Conservation (phyloP, 2,797 vertebrate genomes). For the Microhierax caerulescens region DNA sequence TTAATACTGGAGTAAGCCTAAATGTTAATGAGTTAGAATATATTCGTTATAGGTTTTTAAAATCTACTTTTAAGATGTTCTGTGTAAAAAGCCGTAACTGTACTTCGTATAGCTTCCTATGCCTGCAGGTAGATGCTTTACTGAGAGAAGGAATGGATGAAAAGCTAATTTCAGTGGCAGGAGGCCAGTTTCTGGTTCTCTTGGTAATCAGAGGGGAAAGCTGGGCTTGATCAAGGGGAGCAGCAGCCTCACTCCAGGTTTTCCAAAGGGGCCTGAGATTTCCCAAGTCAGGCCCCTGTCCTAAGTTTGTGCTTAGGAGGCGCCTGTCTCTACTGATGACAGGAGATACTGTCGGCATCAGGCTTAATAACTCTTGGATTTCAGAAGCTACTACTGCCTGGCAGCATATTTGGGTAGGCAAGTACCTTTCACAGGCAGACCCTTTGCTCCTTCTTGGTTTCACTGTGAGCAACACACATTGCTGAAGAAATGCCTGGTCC, state of each 20-base stretch:
- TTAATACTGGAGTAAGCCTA: not conserved
- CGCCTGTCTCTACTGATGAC: not conserved
- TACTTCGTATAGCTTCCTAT: not conserved
- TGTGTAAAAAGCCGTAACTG: no score
- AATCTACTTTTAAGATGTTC: not conserved
- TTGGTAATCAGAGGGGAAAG: not conserved
- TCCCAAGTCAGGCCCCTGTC: not conserved
- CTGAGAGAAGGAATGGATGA: not conserved
- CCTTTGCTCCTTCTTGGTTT: not conserved
- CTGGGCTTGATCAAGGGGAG: not conserved
- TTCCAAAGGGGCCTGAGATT: not conserved
- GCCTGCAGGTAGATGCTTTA: accelerated
- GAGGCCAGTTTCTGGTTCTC: not conserved
- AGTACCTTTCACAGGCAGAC: not conserved
- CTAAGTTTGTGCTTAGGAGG: not conserved
- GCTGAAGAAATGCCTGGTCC: not conserved
- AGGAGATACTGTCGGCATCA: not conserved
- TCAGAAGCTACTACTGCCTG: not conserved
- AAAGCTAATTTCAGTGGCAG: not conserved
- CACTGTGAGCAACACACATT: accelerated
- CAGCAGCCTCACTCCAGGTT: not conserved
- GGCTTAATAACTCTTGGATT: not conserved
- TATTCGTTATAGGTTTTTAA: not conserved
- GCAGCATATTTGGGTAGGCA: not conserved
- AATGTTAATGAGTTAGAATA: not conserved